These are phyloP conservation scores for Podarcis raffonei DNA, from an alignment of 2,113 vertebrate genomes.

Conservation along the genomic window DNA sequence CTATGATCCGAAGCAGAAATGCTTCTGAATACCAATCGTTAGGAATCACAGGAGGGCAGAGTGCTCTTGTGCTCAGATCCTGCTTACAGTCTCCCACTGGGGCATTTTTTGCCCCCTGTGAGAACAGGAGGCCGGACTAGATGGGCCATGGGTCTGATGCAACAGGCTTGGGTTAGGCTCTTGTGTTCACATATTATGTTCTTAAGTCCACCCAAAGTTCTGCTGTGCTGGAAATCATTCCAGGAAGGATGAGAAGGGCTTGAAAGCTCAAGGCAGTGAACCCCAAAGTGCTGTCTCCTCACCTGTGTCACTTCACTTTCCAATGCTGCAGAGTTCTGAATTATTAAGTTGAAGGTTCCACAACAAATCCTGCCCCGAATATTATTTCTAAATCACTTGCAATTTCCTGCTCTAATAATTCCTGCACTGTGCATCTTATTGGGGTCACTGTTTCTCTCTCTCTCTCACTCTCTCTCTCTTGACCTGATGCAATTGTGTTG, in stretches of 20 bases:
- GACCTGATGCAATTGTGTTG: conserved; percentile 59
- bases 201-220: no score
- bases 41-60: no score
- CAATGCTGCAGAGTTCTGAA: conserved; percentile 71
- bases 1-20: no score
- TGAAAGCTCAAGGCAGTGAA: neutral
- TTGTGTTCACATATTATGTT: no score
- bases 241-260: no score
- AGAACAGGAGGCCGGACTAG: no score
- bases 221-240: neutral
- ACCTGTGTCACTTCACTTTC: conserved; percentile 70
- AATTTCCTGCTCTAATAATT: conserved; percentile 77
- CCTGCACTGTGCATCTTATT: conserved; percentile 36
- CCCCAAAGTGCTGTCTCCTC: neutral
- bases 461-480: conserved; percentile 32
- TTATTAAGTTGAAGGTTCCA: conserved; percentile 73
- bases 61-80: no score
- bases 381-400: conserved; percentile 58
- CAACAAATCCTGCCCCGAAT: neutral
- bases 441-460: neutral
- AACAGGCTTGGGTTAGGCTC: no score
- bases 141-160: no score
- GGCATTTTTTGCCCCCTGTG: no score
- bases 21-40: no score
- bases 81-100: no score